Conservation (phyloP, 2,113 vertebrate species). For the Oplegnathus fasciatus region DNA sequence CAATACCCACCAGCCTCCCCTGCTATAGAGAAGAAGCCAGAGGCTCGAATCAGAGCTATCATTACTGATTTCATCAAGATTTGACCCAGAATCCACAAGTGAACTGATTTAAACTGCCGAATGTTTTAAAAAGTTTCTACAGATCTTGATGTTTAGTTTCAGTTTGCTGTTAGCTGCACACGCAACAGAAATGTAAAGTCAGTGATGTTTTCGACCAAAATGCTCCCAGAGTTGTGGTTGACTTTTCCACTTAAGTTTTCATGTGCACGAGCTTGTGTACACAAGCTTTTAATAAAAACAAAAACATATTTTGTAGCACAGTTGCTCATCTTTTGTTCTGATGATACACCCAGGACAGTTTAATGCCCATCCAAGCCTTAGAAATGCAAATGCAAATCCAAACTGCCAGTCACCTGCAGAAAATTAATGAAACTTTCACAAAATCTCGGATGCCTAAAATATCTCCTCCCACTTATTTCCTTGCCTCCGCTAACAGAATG, state of each 20-base stretch:
- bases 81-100: background rate
- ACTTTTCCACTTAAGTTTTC: too few relatives aligned
- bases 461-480: slow-evolving; percentile 38
- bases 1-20: too few relatives aligned
- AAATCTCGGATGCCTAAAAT: slow-evolving; percentile 42
- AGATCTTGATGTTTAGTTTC: background rate
- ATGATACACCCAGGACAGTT: slow-evolving; percentile 6
- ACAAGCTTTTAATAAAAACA: background rate
- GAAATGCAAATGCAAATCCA: slow-evolving; percentile 13
- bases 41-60: too few relatives aligned
- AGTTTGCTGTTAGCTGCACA: too few relatives aligned
- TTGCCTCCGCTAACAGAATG: slow-evolving; percentile 9
- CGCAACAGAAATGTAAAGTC: too few relatives aligned
- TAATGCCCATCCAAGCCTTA: background rate
- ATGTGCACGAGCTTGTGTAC: background rate
- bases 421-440: slow-evolving; percentile 28
- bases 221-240: too few relatives aligned
- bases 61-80: too few relatives aligned
- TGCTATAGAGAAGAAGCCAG: too few relatives aligned
- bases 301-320: background rate
- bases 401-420: slow-evolving; percentile 24
- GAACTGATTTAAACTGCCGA: background rate
- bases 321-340: background rate
- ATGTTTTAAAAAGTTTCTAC: background rate
- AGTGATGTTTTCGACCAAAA: too few relatives aligned